Evolutionary conservation across 2,888 invertebrate genomes (phyloP).

Genomic region (Ophion ellenae): DNA sequence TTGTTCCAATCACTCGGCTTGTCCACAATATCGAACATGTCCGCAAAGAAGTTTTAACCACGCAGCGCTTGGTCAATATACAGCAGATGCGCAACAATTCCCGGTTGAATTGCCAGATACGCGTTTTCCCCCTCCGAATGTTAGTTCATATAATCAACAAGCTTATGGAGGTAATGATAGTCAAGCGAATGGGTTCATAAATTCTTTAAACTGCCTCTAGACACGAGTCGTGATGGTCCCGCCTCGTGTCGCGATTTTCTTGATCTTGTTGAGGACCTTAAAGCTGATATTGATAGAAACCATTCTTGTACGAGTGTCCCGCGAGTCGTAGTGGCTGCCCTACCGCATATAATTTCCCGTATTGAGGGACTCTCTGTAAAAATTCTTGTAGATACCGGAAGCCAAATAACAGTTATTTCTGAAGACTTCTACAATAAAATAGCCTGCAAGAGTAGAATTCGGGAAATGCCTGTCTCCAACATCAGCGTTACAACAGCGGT

Average conservation of each 20-base stretch:
- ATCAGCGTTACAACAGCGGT: constrained; percentile 27
- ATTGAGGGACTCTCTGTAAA: neutral
- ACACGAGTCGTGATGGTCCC: constrained; percentile 14
- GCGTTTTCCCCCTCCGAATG: neutral
- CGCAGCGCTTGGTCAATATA: neutral
- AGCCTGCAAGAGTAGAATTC: too few relatives aligned
- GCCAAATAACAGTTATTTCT: constrained; percentile 39
- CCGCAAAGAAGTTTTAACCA: neutral
- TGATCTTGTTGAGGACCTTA: constrained; percentile 41
- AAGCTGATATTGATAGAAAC: constrained; percentile 9
- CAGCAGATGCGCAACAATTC: neutral
- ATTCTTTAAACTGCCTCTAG: constrained; percentile 1
- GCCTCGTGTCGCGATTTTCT: neutral
- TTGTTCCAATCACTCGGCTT: neutral
- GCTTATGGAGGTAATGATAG: neutral
- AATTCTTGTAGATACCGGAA: constrained; percentile 28
- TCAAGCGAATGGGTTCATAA: neutral
- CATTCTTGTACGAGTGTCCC: too few relatives aligned
- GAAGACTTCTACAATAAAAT: constrained; percentile 25
- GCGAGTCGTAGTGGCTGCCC: too few relatives aligned
- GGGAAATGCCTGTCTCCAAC: constrained; percentile 43
- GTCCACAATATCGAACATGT: neutral
- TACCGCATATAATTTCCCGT: neutral
- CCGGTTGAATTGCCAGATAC: neutral
- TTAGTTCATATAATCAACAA: neutral